phyloP scores from a whole-genome alignment of 2,888 invertebrate genomes.

The Cosmopolites sordidus region DNA sequence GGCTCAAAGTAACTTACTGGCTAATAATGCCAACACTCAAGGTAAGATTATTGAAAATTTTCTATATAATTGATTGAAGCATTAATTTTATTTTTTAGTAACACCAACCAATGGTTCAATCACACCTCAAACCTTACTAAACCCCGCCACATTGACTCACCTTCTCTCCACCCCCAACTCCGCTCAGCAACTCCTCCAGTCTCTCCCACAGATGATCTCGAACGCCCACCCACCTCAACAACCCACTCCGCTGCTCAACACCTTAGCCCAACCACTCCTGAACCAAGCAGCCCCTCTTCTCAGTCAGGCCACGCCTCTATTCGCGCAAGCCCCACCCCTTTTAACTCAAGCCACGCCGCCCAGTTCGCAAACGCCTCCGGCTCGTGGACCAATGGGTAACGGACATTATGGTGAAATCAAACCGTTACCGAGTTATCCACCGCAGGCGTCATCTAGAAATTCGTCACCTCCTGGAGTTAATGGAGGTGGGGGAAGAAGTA shows the following conservation, averaged over 20 bases:
- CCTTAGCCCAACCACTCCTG: constrained; percentile 40
- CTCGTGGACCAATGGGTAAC: constrained; percentile 36
- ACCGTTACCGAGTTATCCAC: constrained; percentile 37
- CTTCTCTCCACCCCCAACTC: constrained; percentile 67
- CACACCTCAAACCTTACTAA: constrained; percentile 62
- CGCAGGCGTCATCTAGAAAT: constrained; percentile 31
- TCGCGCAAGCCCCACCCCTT: constrained; percentile 31
- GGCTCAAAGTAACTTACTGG: constrained; percentile 64
- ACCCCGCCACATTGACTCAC: constrained; percentile 64
- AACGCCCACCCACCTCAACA: constrained; percentile 34
- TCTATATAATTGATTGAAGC: no score
- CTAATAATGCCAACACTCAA: constrained; percentile 42
- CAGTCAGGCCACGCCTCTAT: constrained; percentile 25
- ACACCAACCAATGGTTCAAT: background rate
- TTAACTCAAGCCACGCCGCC: constrained; percentile 18
- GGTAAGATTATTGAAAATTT: no score
- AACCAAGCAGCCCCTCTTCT: constrained; percentile 19
- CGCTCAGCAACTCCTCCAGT: constrained; percentile 67
- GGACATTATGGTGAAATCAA: constrained; percentile 42
- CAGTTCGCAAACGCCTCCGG: constrained; percentile 38
- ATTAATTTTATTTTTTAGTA: background rate
- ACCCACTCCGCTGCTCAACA: constrained; percentile 38
- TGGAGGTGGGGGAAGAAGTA: constrained; percentile 25
- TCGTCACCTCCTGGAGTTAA: constrained; percentile 44
- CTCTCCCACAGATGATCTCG: constrained; percentile 62